These are phyloP conservation scores for Meriones unguiculatus DNA, from an alignment of 2,113 vertebrate species.

Conservation along the genomic window DNA sequence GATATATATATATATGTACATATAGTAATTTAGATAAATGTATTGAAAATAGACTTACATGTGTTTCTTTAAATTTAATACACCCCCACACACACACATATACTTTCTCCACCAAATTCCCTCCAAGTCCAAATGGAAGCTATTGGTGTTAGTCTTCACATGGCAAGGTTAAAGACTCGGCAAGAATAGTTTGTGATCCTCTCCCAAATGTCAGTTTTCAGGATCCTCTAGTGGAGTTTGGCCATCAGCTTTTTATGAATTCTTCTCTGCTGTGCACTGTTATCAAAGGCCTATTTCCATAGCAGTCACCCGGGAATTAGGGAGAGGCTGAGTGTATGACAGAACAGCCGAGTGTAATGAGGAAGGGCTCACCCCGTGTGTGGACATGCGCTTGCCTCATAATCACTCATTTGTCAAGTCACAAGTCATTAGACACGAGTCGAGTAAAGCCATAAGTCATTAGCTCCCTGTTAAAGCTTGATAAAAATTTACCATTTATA, in stretches of 20 bases:
- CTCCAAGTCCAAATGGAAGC: background rate
- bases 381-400: background rate
- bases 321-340: background rate
- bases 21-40: background rate
- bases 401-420: background rate
- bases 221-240: background rate
- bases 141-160: background rate
- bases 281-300: background rate
- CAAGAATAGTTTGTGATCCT: background rate
- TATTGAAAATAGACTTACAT: background rate
- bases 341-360: background rate
- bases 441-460: background rate
- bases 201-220: background rate
- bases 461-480: background rate
- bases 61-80: conserved; percentile 12
- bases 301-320: background rate
- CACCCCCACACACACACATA: background rate
- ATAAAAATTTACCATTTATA: background rate
- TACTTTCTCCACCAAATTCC: conserved; percentile 4
- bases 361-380: background rate
- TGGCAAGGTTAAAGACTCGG: background rate
- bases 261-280: background rate
- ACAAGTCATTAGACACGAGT: background rate
- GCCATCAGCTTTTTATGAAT: background rate
- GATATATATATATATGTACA: background rate